Base-by-base conservation (phyloP, 2,113 vertebrate species). In the Sula dactylatra region DNA sequence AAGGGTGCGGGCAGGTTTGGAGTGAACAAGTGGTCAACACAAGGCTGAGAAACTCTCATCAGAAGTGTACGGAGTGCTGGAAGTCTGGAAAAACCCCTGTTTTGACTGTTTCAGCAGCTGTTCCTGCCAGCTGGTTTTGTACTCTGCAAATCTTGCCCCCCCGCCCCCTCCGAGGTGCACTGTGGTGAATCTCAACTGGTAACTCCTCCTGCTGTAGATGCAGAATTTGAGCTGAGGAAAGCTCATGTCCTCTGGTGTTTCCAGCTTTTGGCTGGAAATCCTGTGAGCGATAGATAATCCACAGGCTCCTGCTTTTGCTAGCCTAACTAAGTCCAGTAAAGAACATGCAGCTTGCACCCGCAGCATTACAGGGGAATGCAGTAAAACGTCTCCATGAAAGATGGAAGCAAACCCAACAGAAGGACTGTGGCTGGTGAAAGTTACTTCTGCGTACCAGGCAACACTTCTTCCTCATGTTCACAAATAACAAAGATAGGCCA, bases 71-170 rank as follows among this genome's bases (percentile, higher is more conserved):
- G 21, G 52, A 78, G 29, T 36, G 49, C 76, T 94, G 79, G 20
- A 86, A 59, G n/a, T 91, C 61, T 91, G 81, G 73, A 70, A 42
- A 92, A 80, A n/a, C 1, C 3, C 10, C 52, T 85, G 27, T 49
- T 90, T 82, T 90, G 82, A 86, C 74, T 92, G 62, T 82, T 96
- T 80, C 44, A 50, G 58, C 92, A 95, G 89, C 93, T 97, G 93
- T 72, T 97, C 16, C 44, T 95, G 49, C 82, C 93, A 94, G 87
- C 86, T 97, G 94, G 74, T 93, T 91, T 96, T 95, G 56, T 72
- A 31, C 78, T 91, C 73, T 65, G 44, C 42, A 83, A 69, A n/a
- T 27, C 58, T 76, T 80, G n/a, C 16, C 13, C 17, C 44, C 21
- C 21, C 0, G 0, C 15, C 45, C 34, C 49, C 69, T 47, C 52